Base-by-base conservation (phyloP, 2,888 invertebrate genomes). In the Brenthis daphne region DNA sequence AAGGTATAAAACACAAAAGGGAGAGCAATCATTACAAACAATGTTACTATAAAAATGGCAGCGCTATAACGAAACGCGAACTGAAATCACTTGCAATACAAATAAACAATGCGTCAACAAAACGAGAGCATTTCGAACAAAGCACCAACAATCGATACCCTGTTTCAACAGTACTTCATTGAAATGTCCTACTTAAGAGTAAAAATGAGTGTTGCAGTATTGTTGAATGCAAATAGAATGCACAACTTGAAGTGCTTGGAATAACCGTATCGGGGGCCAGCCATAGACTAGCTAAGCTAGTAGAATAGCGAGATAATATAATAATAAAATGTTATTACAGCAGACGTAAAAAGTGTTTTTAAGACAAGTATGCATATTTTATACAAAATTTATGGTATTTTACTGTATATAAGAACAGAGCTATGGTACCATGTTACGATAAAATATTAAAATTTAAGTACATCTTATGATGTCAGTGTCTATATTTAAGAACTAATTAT, bases 161-260 rank as follows among this genome's bases (percentile, higher is more conserved):
- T 69, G 72, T 74, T 76, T 71, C 73, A 71, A 73, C 73, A 73
- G 74, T 74, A 73, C 76, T 74, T 78, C 79, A 79, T 77, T 77
- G 79, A 77, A 79, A 78, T 76, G 81, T 74, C 79, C 84, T 78
- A 85, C 82, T 88, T 85, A 79, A 76, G 78, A 80, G 82, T 80
- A 87, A 87, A 87, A 89, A 88, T 87, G 85, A 87, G 78, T 80
- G 85, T 84, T 80, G 82, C 84, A 79, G 82, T 79, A 81, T 77
- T 83, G 82, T 81, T 85, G 81, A 79, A 87, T 86, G 86, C 85
- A 86, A 88, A 88, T 85, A 87, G 87, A 87, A 87, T 87, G 85
- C 85, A 76, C 84, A 83, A 85, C 83, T 88, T 85, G 80, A 83
- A 87, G 84, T 84, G 82, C 87, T 81, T 76, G 70, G 80, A 74